Evolutionary conservation across 2,113 vertebrate species (phyloP), one percentile per base, ranked within the genome.

Genomic region (human (Homo sapiens)): DNA sequence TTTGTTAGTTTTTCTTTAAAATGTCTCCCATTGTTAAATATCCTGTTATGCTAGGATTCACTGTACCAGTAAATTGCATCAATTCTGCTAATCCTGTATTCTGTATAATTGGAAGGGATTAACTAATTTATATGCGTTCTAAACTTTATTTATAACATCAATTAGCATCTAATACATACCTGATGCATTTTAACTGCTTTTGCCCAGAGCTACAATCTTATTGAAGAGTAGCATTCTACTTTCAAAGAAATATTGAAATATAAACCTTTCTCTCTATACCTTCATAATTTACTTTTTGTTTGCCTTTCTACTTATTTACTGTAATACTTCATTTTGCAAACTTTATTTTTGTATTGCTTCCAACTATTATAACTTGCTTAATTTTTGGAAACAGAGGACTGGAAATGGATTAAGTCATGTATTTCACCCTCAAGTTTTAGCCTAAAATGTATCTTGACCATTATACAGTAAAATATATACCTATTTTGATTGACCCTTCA

Each of bases 201-300:
- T 93, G 43, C 22, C 30, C 5, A 45, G 17, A 82, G 5, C 55
- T 92, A 7, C 11, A 64, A 45, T 88, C 75, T 97, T 94, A 80
- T 94, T 98, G 96, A 93, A 48, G 89, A 25, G 1, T 0, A 4
- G 97, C 82, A 32, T 84, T 97, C 38, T 96, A 94, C 80, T 94
- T 89, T 73, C 82, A 73, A 86, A 76, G 59, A 83, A 93, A 80
- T 97, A 96, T 79, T 90, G 27, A 96, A 98, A 97, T 95, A 72
- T 35, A 22, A 90, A 13, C 7, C 32, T 96, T 93, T 90, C 20
- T 14, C 27, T 86, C 0, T 86, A 9, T 94, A 75, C 22, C 27
- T 68, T 43, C 30, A 66, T 94, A 91, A 82, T 89, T 97, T 96
- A 48, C 40, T 64, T 87, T 93, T 93, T 64, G 23, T 68, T 94